These are phyloP conservation scores for Microctonus aethiopoides DNA, from an alignment of 2,888 invertebrate genomes.

Conservation along the genomic window DNA sequence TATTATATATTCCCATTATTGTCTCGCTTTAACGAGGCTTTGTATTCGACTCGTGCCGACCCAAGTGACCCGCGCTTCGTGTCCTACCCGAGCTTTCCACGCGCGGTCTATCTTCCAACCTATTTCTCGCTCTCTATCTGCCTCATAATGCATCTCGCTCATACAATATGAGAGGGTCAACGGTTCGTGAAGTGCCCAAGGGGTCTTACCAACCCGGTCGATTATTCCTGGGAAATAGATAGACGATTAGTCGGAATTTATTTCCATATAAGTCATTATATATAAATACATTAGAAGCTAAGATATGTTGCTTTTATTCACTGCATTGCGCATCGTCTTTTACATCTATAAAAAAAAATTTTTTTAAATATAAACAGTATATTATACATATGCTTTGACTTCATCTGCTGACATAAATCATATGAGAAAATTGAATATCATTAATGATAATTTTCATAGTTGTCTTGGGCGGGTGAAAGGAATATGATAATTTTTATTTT, in stretches of 20 bases:
- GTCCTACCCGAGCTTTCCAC: slow-evolving; percentile 41
- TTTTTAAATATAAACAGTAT: too few relatives aligned
- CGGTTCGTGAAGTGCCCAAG: slow-evolving; percentile 20
- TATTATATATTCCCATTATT: slow-evolving; percentile 51
- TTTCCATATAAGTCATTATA: neutral
- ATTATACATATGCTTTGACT: too few relatives aligned
- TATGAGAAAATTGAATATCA: neutral
- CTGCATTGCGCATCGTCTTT: too few relatives aligned
- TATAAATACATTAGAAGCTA: too few relatives aligned
- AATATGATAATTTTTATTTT: neutral
- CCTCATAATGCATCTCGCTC: neutral
- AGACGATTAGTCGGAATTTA: slow-evolving; percentile 12
- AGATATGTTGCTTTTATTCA: neutral
- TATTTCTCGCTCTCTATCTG: neutral
- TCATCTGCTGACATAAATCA: neutral
- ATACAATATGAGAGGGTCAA: slow-evolving; percentile 18
- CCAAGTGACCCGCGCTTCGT: slow-evolving; percentile 40
- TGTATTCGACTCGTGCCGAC: slow-evolving; percentile 45
- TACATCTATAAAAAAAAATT: too few relatives aligned
- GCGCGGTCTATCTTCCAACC: slow-evolving; percentile 33
- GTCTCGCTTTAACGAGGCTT: slow-evolving; percentile 57
- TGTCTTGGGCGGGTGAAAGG: neutral
- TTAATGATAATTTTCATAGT: neutral
- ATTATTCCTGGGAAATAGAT: slow-evolving; percentile 34
- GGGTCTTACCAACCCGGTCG: slow-evolving; percentile 18